Conservation (phyloP, 2,113 vertebrate genomes). For the Seriola quinqueradiata region DNA sequence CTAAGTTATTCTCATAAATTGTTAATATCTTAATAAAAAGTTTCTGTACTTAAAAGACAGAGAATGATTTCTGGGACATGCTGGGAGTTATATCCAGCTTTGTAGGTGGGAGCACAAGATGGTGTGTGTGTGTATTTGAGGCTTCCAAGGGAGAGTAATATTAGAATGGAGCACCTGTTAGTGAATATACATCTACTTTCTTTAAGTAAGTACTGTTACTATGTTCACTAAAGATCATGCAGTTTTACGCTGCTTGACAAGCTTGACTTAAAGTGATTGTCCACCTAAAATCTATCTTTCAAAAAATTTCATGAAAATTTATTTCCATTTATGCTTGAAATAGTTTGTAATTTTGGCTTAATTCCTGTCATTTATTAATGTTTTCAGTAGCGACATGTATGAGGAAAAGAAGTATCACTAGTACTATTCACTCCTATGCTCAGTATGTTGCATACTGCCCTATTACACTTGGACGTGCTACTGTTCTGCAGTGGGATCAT, state of each 20-base stretch:
- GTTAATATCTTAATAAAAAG: not conserved
- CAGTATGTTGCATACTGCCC: not conserved
- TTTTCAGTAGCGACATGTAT: not conserved
- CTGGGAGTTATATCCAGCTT: too few relatives aligned
- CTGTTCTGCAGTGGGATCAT: not conserved
- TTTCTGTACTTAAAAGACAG: too few relatives aligned
- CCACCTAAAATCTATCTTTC: not conserved
- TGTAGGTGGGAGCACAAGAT: too few relatives aligned
- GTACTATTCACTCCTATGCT: not conserved
- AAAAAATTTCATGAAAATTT: not conserved
- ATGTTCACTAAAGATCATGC: too few relatives aligned
- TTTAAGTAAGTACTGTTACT: too few relatives aligned
- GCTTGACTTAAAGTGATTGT: not conserved
- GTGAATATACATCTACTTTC: not conserved
- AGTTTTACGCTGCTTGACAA: too few relatives aligned
- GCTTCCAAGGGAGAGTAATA: not conserved
- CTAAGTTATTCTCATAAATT: not conserved
- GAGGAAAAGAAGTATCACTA: not conserved
- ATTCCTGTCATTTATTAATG: not conserved
- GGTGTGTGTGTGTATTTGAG: not conserved
- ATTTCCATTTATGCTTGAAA: not conserved
- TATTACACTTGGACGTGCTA: not conserved
- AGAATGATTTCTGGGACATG: too few relatives aligned
- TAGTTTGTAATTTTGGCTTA: not conserved
- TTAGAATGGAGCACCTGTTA: not conserved